Evolutionary conservation across 2,113 vertebrate species (phyloP).

Genomic region (Falcunculus frontatus): DNA sequence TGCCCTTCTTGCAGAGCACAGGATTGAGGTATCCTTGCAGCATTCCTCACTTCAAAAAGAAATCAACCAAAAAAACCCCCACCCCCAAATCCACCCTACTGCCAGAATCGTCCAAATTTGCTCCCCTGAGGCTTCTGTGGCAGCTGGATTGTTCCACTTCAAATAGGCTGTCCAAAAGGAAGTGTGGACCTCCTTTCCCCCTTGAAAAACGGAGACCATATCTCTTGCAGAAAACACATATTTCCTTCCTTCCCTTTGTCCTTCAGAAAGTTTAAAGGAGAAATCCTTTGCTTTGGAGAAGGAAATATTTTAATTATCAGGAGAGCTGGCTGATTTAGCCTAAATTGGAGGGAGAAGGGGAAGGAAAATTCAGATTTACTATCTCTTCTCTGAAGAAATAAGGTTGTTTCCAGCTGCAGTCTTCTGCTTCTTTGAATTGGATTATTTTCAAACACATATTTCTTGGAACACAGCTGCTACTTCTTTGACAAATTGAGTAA

Average conservation of each 20-base stretch:
- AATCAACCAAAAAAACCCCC: background rate
- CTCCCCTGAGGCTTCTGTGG: background rate
- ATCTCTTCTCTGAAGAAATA: background rate
- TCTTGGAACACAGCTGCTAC: background rate
- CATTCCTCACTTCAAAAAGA: background rate
- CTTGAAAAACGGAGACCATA: background rate
- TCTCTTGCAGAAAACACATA: background rate
- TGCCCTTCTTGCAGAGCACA: background rate
- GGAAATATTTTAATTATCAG: background rate
- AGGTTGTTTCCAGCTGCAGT: background rate
- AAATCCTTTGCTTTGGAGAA: background rate
- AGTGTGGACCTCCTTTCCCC: background rate
- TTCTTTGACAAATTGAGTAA: constrained; percentile 42
- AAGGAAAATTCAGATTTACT: background rate
- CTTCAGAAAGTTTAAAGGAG: background rate
- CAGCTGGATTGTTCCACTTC: background rate
- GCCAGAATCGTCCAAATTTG: background rate
- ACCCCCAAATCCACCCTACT: background rate
- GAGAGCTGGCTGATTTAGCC: background rate
- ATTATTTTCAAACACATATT: constrained; percentile 2
- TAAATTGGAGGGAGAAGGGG: background rate
- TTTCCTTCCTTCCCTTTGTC: background rate
- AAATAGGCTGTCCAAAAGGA: background rate
- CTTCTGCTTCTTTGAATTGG: background rate
- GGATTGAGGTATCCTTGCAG: background rate